Percentiles rank a stretch among this genome's conserved stretches.
Conservation (phyloP, 2,113 vertebrate genomes). For the Sinocyclocheilus grahami region DNA sequence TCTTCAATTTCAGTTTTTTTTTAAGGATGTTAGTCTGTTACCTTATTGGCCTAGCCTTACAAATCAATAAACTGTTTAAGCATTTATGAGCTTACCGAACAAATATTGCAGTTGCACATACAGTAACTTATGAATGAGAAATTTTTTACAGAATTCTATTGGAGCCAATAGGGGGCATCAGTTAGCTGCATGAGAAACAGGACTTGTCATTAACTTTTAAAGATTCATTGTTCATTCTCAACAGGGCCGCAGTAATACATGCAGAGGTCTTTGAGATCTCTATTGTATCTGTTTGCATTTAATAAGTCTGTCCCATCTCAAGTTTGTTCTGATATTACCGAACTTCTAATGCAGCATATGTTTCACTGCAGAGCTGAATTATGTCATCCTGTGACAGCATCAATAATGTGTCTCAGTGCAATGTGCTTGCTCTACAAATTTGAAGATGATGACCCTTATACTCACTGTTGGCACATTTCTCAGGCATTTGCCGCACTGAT, state of each 20-base stretch:
- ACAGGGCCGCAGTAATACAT: not conserved
- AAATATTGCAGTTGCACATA: not conserved
- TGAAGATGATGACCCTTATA: not conserved
- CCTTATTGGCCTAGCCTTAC: not conserved
- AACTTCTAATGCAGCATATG: constrained; percentile 32
- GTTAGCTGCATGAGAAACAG: constrained; percentile 23
- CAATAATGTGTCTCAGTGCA: constrained; percentile 16
- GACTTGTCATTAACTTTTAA: not conserved
- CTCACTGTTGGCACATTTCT: not conserved
- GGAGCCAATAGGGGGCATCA: constrained; percentile 36
- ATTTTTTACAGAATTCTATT: not conserved
- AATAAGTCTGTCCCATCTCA: not conserved
- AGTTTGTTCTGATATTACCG: not conserved
- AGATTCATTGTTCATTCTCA: constrained; percentile 1
- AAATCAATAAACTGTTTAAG: not conserved
- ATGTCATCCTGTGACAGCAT: constrained; percentile 18
- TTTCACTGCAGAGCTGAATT: constrained; percentile 31
- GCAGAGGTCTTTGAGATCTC: not conserved
- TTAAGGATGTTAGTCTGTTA: not conserved
- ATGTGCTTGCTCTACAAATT: constrained; percentile 6
- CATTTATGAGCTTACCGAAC: not conserved
- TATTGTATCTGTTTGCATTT: constrained; percentile 4
- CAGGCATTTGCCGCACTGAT: not conserved
- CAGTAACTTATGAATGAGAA: not conserved
- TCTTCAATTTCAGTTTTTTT: not conserved